Conservation (phyloP, 2,888 invertebrate species). For the Cloeon dipterum region DNA sequence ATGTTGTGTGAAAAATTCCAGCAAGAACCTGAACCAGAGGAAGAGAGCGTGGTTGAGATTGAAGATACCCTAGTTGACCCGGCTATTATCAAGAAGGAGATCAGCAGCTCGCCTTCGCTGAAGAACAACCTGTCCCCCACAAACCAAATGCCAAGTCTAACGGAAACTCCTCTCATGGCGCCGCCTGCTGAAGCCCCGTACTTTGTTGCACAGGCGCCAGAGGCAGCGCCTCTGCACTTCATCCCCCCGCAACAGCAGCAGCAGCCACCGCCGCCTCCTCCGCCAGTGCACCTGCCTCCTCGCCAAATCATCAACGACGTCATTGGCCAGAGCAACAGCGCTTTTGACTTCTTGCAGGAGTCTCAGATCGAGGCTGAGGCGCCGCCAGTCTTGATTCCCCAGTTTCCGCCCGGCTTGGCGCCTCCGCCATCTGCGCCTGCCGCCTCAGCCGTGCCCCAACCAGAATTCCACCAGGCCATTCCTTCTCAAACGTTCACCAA, state of each 20-base stretch:
- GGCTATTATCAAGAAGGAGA: not conserved
- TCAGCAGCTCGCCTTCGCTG: too few relatives aligned
- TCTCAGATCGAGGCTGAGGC: constrained; percentile 56
- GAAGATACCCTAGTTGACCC: not conserved
- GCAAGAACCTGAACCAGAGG: too few relatives aligned
- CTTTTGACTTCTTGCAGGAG: constrained; percentile 47
- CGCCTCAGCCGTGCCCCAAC: constrained; percentile 3
- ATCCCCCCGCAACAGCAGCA: constrained; percentile 16
- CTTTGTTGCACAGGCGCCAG: not conserved
- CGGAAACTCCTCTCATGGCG: not conserved
- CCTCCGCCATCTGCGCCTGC: not conserved
- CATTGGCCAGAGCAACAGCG: constrained; percentile 11
- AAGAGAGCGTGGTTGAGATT: too few relatives aligned
- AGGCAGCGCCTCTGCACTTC: constrained; percentile 16
- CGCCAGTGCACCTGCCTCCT: not conserved
- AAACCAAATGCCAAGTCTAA: constrained; percentile 11
- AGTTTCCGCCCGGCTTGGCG: constrained; percentile 1
- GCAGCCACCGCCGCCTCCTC: constrained; percentile 10
- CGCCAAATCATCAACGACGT: not conserved
- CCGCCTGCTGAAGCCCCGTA: not conserved
- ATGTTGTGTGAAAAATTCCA: too few relatives aligned
- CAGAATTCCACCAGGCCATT: constrained; percentile 21
- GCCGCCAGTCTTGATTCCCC: constrained; percentile 21
- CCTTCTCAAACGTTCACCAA: constrained; percentile 71
- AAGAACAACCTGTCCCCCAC: constrained; percentile 7